A percentile compares a stretch with the other conserved stretches of the same genome.
Conservation (phyloP, 2,888 invertebrate genomes). For the Athalia rosae region DNA sequence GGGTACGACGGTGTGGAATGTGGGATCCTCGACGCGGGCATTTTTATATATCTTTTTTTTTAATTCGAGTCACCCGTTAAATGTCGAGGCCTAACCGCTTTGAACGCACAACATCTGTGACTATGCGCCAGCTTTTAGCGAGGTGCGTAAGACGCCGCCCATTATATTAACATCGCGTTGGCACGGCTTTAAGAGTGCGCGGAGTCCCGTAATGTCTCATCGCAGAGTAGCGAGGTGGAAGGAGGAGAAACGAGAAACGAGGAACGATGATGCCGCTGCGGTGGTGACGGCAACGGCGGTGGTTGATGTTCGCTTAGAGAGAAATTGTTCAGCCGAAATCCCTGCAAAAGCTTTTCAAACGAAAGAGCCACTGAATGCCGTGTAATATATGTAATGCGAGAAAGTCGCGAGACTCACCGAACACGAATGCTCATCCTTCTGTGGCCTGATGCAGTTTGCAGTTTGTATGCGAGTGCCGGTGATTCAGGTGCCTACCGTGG, state of each 20-base stretch:
- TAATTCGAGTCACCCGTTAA: constrained; percentile 10
- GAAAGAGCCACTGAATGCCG: constrained; percentile 42
- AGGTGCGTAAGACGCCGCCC: constrained; percentile 52
- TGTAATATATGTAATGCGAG: background rate
- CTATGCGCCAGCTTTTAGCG: constrained; percentile 47
- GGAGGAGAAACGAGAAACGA: too few species aligned
- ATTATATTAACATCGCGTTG: constrained; percentile 56
- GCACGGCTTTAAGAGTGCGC: constrained; percentile 37
- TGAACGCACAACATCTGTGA: constrained; percentile 34
- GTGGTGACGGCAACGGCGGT: background rate
- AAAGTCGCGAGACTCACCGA: constrained; percentile 8
- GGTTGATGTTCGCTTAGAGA: constrained; percentile 45
- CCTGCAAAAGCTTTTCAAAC: constrained; percentile 48
- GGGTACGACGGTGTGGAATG: background rate
- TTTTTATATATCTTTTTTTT: background rate
- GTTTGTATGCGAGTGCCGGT: background rate
- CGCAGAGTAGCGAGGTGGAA: background rate
- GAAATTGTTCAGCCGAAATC: constrained; percentile 60
- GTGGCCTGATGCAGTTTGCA: too few species aligned
- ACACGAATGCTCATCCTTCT: constrained; percentile 15
- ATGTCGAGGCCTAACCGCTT: constrained; percentile 20
- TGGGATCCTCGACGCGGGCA: background rate
- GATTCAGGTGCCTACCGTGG: constrained; percentile 1
- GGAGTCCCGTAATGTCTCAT: constrained; percentile 39
- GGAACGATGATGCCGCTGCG: too few species aligned